Conservation (phyloP, 2,888 invertebrate species). For the Caenorhabditis drosophilae region DNA sequence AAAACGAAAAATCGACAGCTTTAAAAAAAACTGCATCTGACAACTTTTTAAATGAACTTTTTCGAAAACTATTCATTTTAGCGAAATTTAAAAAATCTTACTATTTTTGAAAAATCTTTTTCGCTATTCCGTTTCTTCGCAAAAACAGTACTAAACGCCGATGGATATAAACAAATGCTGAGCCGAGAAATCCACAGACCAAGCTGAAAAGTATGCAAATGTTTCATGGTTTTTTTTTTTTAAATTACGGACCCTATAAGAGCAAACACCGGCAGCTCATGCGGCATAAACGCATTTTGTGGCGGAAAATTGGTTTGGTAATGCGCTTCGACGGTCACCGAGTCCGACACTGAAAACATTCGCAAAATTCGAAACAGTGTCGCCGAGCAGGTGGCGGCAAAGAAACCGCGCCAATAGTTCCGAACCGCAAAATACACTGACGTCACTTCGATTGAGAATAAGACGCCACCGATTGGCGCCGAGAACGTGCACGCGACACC, state of each 20-base stretch:
- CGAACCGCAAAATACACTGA: conserved; percentile 97
- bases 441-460: conserved; percentile 98
- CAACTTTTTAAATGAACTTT: background rate
- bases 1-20: too few species aligned
- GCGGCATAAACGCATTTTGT: conserved; percentile 89
- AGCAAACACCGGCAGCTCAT: conserved; percentile 91
- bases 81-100: conserved; percentile 35
- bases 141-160: conserved; percentile 61
- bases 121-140: conserved; percentile 57
- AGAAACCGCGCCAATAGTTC: conserved; percentile 98
- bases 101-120: conserved; percentile 62
- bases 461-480: conserved; percentile 93
- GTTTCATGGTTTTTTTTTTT: too few species aligned
- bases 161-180: conserved; percentile 60
- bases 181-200: conserved; percentile 59
- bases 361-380: conserved; percentile 82
- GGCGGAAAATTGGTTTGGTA: conserved; percentile 80
- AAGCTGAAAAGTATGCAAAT: conserved; percentile 47
- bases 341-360: conserved; percentile 29
- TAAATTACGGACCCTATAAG: too few species aligned
- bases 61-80: background rate
- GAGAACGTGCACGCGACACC: conserved; percentile 93
- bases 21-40: conserved; percentile 67
- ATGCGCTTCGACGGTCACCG: conserved; percentile 88
- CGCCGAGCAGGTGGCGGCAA: conserved; percentile 94